Conservation (phyloP, 2,797 vertebrate genomes). For the Esox lucius region DNA sequence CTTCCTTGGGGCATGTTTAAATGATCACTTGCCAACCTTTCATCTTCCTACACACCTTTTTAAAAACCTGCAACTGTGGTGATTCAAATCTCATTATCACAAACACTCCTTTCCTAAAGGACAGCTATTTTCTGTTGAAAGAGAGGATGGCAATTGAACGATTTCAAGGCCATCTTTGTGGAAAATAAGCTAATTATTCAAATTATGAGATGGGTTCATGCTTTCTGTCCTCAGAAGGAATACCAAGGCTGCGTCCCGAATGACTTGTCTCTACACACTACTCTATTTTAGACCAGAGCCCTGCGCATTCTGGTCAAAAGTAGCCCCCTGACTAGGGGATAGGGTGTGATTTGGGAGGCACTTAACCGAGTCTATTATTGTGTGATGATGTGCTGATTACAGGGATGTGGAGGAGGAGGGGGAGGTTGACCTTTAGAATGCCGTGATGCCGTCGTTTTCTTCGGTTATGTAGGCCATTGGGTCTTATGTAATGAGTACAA, state of each 20-base stretch:
- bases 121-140: neutral
- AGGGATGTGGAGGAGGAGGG: neutral
- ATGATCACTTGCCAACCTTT: neutral
- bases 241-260: neutral
- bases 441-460: conserved; percentile 1
- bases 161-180: neutral
- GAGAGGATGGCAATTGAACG: neutral
- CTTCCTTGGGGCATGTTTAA: neutral
- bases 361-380: neutral
- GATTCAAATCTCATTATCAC: neutral
- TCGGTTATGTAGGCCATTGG: neutral
- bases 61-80: neutral
- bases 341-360: neutral
- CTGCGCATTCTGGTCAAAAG: neutral
- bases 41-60: neutral
- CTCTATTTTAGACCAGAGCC: neutral
- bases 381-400: neutral
- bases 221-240: neutral
- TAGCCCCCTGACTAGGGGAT: neutral
- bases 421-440: conserved; percentile 5
- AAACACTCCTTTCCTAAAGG: neutral
- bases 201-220: neutral
- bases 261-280: too few species aligned
- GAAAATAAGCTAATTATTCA: neutral
- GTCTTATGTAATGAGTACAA: neutral